A percentile compares a stretch with the other conserved stretches of the same genome.
phyloP scores from a whole-genome alignment of 2,797 vertebrate species.

The Hemitrygon akajei region DNA sequence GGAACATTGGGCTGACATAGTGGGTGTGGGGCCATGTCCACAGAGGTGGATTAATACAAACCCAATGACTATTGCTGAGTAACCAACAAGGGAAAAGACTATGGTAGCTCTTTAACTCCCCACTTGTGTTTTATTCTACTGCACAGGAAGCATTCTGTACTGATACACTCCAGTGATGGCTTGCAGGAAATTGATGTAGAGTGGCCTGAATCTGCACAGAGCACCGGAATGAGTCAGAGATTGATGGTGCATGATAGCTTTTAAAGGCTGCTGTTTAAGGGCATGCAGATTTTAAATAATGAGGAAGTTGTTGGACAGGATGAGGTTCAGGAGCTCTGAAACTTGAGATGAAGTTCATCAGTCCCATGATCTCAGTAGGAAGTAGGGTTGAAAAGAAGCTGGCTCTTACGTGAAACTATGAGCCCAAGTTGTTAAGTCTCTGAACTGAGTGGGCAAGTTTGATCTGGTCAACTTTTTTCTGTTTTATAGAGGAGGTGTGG shows the following conservation, averaged over 20 bases:
- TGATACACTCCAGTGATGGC: background rate
- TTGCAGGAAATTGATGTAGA: background rate
- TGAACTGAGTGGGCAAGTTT: background rate
- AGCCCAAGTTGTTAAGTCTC: background rate
- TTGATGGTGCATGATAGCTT: background rate
- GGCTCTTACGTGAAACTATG: no score
- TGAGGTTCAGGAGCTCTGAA: background rate
- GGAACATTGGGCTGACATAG: background rate
- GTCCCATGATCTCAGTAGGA: background rate
- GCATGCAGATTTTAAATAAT: background rate
- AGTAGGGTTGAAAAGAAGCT: background rate
- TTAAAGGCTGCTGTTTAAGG: background rate
- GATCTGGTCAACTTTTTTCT: background rate
- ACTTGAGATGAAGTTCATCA: background rate
- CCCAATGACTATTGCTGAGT: background rate
- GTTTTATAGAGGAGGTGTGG: background rate
- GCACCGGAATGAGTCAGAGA: background rate
- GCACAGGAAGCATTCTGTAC: background rate
- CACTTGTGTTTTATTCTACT: background rate
- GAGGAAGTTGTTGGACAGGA: background rate
- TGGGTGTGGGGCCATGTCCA: background rate
- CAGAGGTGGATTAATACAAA: background rate
- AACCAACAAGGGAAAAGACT: background rate
- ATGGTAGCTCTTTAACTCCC: background rate
- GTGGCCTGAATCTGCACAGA: background rate